These are phyloP conservation scores for Cylloceria caligata DNA, from an alignment of 2,888 invertebrate genomes.

Conservation along the genomic window DNA sequence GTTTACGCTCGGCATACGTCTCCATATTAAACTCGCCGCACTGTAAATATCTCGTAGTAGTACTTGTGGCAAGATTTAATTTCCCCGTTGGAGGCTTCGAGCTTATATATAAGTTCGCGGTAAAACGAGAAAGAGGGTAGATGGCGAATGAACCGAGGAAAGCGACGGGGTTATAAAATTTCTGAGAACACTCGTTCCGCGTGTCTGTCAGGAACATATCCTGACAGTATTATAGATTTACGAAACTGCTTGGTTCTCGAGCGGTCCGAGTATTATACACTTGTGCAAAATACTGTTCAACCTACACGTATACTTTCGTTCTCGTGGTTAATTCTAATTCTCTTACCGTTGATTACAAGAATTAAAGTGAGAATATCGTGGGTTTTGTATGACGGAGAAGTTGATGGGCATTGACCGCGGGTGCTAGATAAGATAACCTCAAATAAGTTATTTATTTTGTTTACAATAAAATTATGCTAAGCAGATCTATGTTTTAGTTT, in stretches of 20 bases:
- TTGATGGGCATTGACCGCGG: too few relatives aligned
- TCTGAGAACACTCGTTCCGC: slow-evolving; percentile 59
- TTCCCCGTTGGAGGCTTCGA: slow-evolving; percentile 70
- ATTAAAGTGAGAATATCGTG: neutral
- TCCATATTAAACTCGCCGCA: slow-evolving; percentile 75
- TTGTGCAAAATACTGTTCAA: slow-evolving; percentile 27
- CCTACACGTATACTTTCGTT: neutral
- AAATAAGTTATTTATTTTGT: too few relatives aligned
- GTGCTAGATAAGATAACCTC: too few relatives aligned
- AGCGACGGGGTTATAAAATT: slow-evolving; percentile 58
- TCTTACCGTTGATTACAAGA: slow-evolving; percentile 16
- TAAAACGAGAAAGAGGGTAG: slow-evolving; percentile 44
- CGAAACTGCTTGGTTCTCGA: slow-evolving; percentile 45
- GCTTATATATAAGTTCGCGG: slow-evolving; percentile 61
- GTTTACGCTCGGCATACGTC: slow-evolving; percentile 80
- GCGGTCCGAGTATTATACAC: slow-evolving; percentile 15
- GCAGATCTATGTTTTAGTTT: too few relatives aligned
- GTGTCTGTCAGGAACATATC: slow-evolving; percentile 56
- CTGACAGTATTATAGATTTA: slow-evolving; percentile 51
- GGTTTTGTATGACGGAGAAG: too few relatives aligned
- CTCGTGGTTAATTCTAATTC: slow-evolving; percentile 24
- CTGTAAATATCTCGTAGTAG: slow-evolving; percentile 76
- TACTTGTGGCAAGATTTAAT: slow-evolving; percentile 74
- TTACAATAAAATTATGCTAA: too few relatives aligned
- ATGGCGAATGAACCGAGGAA: slow-evolving; percentile 36